A percentile compares a stretch with the other conserved stretches of the same genome.
Conservation (phyloP, 1,140 invertebrate genomes). For the Rhysida immarginata region DNA sequence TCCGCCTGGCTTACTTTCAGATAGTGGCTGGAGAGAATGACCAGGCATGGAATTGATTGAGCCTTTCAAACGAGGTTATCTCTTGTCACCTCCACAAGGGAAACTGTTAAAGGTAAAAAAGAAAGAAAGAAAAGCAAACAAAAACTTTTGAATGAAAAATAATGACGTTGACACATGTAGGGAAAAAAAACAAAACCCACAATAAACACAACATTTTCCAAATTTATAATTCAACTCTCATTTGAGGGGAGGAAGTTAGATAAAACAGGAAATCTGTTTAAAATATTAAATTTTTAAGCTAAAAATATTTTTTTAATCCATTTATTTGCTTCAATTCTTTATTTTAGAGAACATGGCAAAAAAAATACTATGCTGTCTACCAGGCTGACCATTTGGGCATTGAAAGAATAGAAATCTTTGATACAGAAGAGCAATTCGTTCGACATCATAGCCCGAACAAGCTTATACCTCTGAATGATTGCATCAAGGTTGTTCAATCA, state of each 20-base stretch:
- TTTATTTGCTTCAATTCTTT: conserved; percentile 8
- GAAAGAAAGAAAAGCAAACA: no score
- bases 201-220: no score
- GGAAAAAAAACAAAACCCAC: no score
- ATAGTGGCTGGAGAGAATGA: no score
- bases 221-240: no score
- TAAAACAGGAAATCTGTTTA: background rate
- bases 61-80: conserved; percentile 45
- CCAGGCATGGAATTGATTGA: no score
- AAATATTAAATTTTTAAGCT: background rate
- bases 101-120: conserved; percentile 36
- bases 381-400: conserved; percentile 66
- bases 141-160: no score
- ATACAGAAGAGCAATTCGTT: conserved; percentile 50
- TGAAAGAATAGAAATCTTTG: conserved; percentile 65
- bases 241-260: no score
- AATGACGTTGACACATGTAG: no score
- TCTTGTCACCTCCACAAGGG: conserved; percentile 50
- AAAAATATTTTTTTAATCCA: background rate
- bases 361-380: conserved; percentile 56
- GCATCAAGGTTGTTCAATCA: conserved; percentile 58
- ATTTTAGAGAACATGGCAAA: conserved; percentile 47
- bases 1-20: no score
- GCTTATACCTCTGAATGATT: conserved; percentile 67
- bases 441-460: conserved; percentile 42